These are phyloP conservation scores for Cephalotes varians DNA, from an alignment of 2,888 invertebrate species.

Conservation along the genomic window DNA sequence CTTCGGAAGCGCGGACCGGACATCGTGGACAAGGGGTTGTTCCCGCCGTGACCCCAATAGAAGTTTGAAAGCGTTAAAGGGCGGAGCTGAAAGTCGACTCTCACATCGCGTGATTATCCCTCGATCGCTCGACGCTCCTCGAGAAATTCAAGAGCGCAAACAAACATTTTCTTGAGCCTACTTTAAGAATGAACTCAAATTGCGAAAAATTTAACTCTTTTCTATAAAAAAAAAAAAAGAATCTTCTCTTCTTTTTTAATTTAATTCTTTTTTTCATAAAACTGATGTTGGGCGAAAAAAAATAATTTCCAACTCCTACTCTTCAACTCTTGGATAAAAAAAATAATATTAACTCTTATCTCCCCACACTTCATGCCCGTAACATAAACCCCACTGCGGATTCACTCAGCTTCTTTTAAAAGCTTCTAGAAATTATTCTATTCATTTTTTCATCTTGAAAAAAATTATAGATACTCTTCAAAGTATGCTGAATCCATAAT, in stretches of 20 bases:
- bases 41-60: background rate
- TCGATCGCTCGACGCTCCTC: constrained; percentile 24
- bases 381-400: no score
- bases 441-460: no score
- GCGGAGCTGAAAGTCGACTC: constrained; percentile 1
- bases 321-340: background rate
- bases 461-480: no score
- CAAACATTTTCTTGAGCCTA: background rate
- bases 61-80: constrained; percentile 16
- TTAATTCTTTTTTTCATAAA: background rate
- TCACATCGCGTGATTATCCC: background rate
- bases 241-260: background rate
- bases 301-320: background rate
- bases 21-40: constrained; percentile 46
- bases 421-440: no score
- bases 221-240: background rate
- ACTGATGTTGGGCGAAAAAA: no score
- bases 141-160: constrained; percentile 38
- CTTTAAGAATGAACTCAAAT: background rate
- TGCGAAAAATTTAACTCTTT: background rate
- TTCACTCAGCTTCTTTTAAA: no score
- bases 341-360: no score
- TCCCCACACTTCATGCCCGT: no score
- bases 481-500: no score
- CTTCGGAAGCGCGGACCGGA: constrained; percentile 52